A percentile compares a stretch with the other conserved stretches of the same genome.
Conservation (phyloP, 1,140 invertebrate species). For the Octopus bimaculoides region DNA sequence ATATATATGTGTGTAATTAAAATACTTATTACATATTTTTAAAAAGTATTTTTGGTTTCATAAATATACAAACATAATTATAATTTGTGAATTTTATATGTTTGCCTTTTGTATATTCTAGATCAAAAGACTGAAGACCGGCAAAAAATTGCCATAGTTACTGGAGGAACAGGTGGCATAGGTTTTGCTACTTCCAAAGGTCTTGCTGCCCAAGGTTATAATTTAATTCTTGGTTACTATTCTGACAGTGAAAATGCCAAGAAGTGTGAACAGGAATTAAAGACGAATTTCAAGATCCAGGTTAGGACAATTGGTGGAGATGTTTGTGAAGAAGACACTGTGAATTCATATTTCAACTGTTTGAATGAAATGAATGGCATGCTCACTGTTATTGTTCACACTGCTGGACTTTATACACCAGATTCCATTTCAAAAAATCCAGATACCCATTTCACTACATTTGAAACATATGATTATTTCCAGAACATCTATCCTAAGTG, state of each 20-base stretch:
- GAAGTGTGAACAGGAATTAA: background rate
- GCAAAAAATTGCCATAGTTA: slow-evolving; percentile 7
- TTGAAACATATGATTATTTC: slow-evolving; percentile 2
- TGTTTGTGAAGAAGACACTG: background rate
- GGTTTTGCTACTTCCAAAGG: background rate
- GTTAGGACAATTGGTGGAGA: background rate
- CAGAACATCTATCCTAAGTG: slow-evolving; percentile 11
- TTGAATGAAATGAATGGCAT: background rate
- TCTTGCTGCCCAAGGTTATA: background rate
- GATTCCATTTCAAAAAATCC: background rate
- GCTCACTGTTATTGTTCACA: background rate
- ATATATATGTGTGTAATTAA: no score
- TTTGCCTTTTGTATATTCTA: no score
- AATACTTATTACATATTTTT: no score
- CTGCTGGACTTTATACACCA: background rate
- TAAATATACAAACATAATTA: no score
- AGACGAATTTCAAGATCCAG: background rate
- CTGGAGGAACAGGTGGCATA: slow-evolving; percentile 3
- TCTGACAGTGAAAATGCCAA: background rate
- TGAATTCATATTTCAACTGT: background rate
- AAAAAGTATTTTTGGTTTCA: no score
- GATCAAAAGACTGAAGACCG: no score
- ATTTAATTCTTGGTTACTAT: slow-evolving; percentile 1
- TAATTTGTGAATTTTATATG: no score
- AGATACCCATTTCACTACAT: background rate